Base-by-base conservation (phyloP, 2,888 invertebrate genomes). In the Pegoplata infirma region DNA sequence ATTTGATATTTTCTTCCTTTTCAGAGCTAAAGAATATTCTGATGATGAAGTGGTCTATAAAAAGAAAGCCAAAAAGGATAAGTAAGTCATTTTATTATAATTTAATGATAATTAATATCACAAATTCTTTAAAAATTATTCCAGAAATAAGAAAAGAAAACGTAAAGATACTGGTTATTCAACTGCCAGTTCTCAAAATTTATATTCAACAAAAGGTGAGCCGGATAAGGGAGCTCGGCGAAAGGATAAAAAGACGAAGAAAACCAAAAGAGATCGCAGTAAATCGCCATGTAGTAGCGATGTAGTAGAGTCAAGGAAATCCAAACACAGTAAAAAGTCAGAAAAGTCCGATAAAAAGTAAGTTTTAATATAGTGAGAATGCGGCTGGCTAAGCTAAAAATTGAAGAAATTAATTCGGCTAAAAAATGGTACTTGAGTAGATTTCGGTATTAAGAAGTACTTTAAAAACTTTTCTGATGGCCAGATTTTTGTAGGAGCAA, bases 121-220 rank as follows among this genome's bases (percentile, higher is more conserved):
- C n/a, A n/a, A n/a, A n/a, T n/a, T n/a, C n/a, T n/a, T n/a, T n/a
- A 3, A 32, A 40, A 5, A 7, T 25, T 55, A 12, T 53, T 17
- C 0, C 14, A 87, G 88, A 46, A 85, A 75, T 61, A 86, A 88
- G 68, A 88, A 86, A 66, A 85, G 86, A 3, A 89, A 87, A 32
- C 87, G 88, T 8, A 93, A 93, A 86, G 94, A 94, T 83, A 93
- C 93, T 0, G 93, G 93, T 10, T 93, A 94, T 83, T 93, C 93
- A 1, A 94, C 93, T 1, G 93, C 92, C 63, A 93, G 93, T 86
- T 93, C 93, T 0, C 91, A 92, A 82, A 91, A 91, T 77, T 90
- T 92, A 1, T 89, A 88, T 67, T 86, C 88, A 25, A 87, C 86
- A 25, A 87, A 86, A 81, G 81, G 83, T 4, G 83, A 85, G n/a